These are phyloP conservation scores for Poecile montanus DNA, from an alignment of 2,797 vertebrate genomes.

Conservation along the genomic window DNA sequence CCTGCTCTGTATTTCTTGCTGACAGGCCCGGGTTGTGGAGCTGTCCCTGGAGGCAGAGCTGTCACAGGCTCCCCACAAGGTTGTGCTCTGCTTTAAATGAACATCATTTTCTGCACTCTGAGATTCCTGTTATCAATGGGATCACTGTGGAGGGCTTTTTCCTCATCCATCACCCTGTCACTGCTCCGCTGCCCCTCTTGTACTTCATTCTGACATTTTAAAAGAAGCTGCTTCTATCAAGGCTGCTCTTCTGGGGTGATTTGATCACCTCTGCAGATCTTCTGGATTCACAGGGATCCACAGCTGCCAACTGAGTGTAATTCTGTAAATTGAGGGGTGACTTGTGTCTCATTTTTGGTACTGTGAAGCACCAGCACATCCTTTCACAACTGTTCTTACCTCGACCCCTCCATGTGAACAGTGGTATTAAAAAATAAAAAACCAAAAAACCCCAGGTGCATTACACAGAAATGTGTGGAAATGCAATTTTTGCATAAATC, in stretches of 20 bases:
- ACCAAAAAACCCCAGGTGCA: not conserved
- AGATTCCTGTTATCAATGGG: not conserved
- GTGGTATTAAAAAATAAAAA: not conserved
- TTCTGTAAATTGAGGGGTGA: not conserved
- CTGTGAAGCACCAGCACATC: no score
- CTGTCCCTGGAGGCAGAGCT: not conserved
- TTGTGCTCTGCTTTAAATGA: constrained; percentile 7
- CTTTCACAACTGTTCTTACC: not conserved
- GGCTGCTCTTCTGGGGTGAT: not conserved
- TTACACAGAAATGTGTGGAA: not conserved
- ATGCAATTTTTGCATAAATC: not conserved
- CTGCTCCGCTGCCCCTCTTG: not conserved
- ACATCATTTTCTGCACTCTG: not conserved
- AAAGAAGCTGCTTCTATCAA: not conserved
- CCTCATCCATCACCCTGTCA: not conserved
- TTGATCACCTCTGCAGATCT: not conserved
- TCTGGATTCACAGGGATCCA: not conserved
- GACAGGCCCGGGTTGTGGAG: constrained; percentile 25
- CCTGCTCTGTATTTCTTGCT: not conserved
- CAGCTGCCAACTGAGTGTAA: not conserved
- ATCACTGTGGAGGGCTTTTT: not conserved
- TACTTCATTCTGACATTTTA: not conserved
- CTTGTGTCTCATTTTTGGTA: not conserved
- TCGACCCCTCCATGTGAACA: not conserved
- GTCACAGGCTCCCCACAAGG: not conserved